Conservation (phyloP, 2,113 vertebrate species). For the Stigmatopora nigra region DNA sequence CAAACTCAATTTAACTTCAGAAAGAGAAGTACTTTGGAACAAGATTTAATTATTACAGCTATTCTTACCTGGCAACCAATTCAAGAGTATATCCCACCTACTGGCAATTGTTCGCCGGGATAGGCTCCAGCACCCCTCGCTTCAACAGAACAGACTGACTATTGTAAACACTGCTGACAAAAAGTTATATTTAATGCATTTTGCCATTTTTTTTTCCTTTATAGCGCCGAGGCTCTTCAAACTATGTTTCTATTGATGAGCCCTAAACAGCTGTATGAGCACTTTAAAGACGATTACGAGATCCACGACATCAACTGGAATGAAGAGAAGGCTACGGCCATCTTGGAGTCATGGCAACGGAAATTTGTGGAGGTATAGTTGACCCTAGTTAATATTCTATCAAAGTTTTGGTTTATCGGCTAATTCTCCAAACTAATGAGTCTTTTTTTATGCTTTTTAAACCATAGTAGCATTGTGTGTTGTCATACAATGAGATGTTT, state of each 20-base stretch:
- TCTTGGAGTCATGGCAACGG: slow-evolving; percentile 95
- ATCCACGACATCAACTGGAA: slow-evolving; percentile 98
- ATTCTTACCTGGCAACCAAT: no score
- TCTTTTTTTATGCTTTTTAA: neutral
- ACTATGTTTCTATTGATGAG: slow-evolving; percentile 98
- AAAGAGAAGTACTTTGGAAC: no score
- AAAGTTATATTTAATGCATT: neutral
- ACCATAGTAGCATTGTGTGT: neutral
- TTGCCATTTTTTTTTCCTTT: slow-evolving; percentile 21
- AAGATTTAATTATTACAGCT: no score
- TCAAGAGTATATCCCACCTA: no score
- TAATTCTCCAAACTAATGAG: no score
- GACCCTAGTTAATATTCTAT: no score
- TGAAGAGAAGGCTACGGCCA: slow-evolving; percentile 84
- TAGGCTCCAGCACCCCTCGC: no score
- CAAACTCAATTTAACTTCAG: no score
- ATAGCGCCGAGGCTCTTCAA: slow-evolving; percentile 92
- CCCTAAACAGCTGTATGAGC: slow-evolving; percentile 91
- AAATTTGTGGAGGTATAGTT: slow-evolving; percentile 87
- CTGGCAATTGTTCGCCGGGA: no score
- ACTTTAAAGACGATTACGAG: slow-evolving; percentile 96
- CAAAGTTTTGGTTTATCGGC: no score
- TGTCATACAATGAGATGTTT: slow-evolving; percentile 20
- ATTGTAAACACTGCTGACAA: slow-evolving; percentile 11
- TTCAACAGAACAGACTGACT: slow-evolving; percentile 31